Conservation (phyloP, 1,140 invertebrate species). For the Zelostemma sp. region DNA sequence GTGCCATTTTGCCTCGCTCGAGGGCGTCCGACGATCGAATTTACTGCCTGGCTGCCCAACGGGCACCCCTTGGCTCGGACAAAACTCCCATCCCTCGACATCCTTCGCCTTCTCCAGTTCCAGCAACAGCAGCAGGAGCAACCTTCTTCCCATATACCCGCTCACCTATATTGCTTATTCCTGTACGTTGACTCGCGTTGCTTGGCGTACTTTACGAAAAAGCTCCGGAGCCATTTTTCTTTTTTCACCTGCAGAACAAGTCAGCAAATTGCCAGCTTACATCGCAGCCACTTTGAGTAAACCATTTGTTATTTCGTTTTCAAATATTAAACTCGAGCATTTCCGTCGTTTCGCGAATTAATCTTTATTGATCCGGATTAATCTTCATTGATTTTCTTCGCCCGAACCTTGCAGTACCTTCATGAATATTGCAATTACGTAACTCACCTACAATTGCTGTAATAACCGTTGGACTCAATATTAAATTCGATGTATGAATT, state of each 20-base stretch:
- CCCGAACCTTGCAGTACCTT: too few species aligned
- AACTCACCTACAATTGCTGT: too few species aligned
- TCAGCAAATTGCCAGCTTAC: slow-evolving; percentile 27
- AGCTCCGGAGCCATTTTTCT: slow-evolving; percentile 20
- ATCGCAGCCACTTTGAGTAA: neutral
- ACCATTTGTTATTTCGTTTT: too few species aligned
- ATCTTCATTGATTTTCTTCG: too few species aligned
- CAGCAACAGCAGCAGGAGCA: slow-evolving; percentile 32
- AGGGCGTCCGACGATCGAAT: slow-evolving; percentile 56
- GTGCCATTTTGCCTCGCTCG: slow-evolving; percentile 50
- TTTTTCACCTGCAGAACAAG: slow-evolving; percentile 21
- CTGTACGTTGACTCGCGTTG: slow-evolving; percentile 29
- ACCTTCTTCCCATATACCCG: slow-evolving; percentile 44
- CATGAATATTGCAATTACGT: too few species aligned
- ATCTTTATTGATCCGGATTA: too few species aligned
- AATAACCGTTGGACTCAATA: too few species aligned
- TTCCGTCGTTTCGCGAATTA: too few species aligned
- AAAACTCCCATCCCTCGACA: slow-evolving; percentile 49
- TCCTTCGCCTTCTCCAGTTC: slow-evolving; percentile 9
- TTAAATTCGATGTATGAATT: too few species aligned
- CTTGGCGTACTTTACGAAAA: slow-evolving; percentile 22
- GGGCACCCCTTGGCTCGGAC: slow-evolving; percentile 51
- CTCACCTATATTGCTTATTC: slow-evolving; percentile 41
- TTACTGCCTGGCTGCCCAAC: slow-evolving; percentile 56
- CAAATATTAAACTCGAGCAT: too few species aligned